These are phyloP conservation scores for Heterodera carotae DNA, from an alignment of 1,140 invertebrate genomes.

Conservation along the genomic window DNA sequence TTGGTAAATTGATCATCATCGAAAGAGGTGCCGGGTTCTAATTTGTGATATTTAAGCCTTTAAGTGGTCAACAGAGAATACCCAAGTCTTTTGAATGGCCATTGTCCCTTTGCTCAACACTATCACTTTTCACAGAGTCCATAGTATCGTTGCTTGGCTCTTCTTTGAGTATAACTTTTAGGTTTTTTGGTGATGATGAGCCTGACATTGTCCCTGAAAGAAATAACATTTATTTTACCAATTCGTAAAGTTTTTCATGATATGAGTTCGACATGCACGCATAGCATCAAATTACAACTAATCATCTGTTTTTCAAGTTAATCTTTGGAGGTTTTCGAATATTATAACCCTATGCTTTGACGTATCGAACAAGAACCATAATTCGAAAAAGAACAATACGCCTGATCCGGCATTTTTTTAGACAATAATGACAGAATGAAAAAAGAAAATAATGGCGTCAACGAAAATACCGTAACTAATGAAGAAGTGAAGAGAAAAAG, in stretches of 20 bases:
- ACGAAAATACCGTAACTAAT: neutral
- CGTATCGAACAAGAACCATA: neutral
- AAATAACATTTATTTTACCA: neutral
- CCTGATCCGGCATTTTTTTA: neutral
- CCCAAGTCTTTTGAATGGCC: conserved; percentile 4
- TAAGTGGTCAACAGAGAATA: neutral
- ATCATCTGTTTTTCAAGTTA: no score
- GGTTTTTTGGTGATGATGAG: conserved; percentile 3
- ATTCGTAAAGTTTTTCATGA: no score
- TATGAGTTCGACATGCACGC: no score
- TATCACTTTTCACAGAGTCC: neutral
- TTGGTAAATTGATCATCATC: conserved; percentile 6
- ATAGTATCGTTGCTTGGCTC: neutral
- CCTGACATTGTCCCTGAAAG: neutral
- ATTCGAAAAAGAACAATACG: neutral
- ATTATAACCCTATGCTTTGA: neutral
- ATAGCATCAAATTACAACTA: no score
- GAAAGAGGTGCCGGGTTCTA: conserved; percentile 8
- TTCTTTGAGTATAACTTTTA: neutral
- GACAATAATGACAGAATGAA: neutral
- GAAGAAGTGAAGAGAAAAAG: neutral
- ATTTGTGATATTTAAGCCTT: neutral
- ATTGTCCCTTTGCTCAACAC: neutral
- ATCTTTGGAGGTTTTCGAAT: no score
- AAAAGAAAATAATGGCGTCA: neutral